Evolutionary conservation across 2,888 invertebrate species (phyloP), one percentile per base, ranked within the genome.

Genomic region (Spodoptera picta): DNA sequence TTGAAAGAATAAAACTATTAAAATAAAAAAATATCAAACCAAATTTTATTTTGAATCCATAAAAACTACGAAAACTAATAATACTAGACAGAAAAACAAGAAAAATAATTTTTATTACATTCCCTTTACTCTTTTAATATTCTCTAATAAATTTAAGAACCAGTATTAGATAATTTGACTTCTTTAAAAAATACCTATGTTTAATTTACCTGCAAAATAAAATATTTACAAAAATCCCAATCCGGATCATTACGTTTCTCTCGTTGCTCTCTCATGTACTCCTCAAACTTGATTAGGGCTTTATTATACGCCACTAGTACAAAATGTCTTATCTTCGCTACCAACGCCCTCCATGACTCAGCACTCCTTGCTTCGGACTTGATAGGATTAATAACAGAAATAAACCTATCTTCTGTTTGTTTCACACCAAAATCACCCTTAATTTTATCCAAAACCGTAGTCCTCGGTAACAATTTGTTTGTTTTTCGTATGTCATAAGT

Each of bases 211-310:
- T 98, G 98, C 77, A 99, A 95, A 79, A 98, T 96, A 94, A 99
- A 99, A 93, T 99, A 99, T 88, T 97, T 97, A 89, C 98, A 98
- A 94, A 99, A 99, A 90, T 97, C 98, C 99, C 99, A 99, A 36
- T 97, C 97, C 0, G 96, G 95, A 84, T 98, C 97, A 90, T 98
- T 99, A 60, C 99, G 95, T 83, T 97, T 97, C 88, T 99, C 99
- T 65, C 99, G 95, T 83, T 98, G 97, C 64, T 97, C 97, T 76
- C 99, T 95, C 94, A 99, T 98, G 75, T 97, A 95, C 84, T 99
- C 98, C 90, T 99, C 98, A 89, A 98, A 98, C 83, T 97, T 97
- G 51, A 97, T 95, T 41, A 99, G 95, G 31, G 97, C 97, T 77
- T 97, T 97, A 83, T 98, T 98, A 87, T 98, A 99, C 2, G 98